These are phyloP conservation scores for Toxonevra muliebris DNA, from an alignment of 2,888 invertebrate species.

Conservation along the genomic window DNA sequence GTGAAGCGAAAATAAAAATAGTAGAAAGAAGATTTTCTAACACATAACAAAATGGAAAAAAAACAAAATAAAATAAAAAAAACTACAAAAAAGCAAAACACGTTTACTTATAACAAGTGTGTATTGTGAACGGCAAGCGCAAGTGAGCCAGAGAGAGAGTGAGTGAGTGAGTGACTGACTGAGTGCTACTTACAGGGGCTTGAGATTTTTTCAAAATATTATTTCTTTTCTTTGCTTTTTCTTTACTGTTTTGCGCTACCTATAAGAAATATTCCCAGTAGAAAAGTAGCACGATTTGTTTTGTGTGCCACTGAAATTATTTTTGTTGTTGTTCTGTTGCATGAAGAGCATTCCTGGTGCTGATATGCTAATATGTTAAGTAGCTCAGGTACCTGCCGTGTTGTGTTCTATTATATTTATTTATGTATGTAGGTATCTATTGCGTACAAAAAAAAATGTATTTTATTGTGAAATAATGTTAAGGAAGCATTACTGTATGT, in stretches of 20 bases:
- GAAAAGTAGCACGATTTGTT: not conserved
- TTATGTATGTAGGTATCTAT: not conserved
- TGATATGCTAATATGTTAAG: conserved; percentile 21
- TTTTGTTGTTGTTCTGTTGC: not conserved
- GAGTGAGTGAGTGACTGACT: too few relatives aligned
- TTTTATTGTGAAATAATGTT: too few relatives aligned
- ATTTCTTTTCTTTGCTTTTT: not conserved
- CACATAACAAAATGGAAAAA: too few relatives aligned
- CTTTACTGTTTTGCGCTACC: too few relatives aligned
- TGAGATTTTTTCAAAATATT: not conserved
- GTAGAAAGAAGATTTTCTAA: not conserved
- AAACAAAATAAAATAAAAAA: too few relatives aligned
- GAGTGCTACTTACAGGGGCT: not conserved
- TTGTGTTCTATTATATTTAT: too few relatives aligned
- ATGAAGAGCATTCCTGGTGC: not conserved
- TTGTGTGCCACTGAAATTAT: not conserved
- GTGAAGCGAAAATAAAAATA: conserved; percentile 4
- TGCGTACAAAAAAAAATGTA: not conserved
- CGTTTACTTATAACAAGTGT: too few relatives aligned
- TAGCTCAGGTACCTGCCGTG: conserved; percentile 10
- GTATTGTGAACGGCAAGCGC: too few relatives aligned
- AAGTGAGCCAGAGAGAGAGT: too few relatives aligned
- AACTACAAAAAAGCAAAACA: too few relatives aligned
- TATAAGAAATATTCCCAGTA: not conserved
- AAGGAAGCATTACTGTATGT: too few relatives aligned